Evolutionary conservation across 2,113 vertebrate genomes (phyloP), one percentile per base, ranked within the genome.

Genomic region (Blennius ocellaris): DNA sequence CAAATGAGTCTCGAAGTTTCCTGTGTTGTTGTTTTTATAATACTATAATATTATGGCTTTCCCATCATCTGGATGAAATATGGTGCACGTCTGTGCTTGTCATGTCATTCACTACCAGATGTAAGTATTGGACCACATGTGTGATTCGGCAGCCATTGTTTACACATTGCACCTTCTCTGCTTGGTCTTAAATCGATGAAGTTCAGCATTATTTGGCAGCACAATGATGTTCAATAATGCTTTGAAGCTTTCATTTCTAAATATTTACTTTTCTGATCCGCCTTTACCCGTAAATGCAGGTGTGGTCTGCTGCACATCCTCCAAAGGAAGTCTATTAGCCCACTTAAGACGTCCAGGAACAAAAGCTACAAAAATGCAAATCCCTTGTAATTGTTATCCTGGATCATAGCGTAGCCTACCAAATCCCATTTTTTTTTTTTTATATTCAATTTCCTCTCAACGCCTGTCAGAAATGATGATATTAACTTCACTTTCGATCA

Each of bases 251-350:
- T 84, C 11, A 56, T 84, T 72, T 81, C 21, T 48, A 84, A 89
- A 87, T 89, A 84, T 89, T 90, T 86, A 75, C 72, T 85, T 81
- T 75, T 82, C 47, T 71, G 76, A 80, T 69, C 73, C 53, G 48
- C 67, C 74, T 60, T 40, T 81, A 84, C 72, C 78, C 52, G 67
- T 80, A 80, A 88, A 69, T 60, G 57, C 86, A 79, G 83, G 87
- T 86, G 81, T 89, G 85, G 81, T 86, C 82, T 73, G 44, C 50
- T 61, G 44, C 14, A 48, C 48, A 15, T 79, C 50, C 43, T 81
- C 47, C 36, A 57, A 60, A 66, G 48, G 73, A 85, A 73, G 62
- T 81, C 69, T 52, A 50, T 80, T 81, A 71, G 68, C 58, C 44
- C 50, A 17, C 57, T 74, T 47, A 49, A 74, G 68, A 67, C 63